These are phyloP conservation scores for Mythimna impura DNA, from an alignment of 2,888 invertebrate genomes.

Conservation along the genomic window DNA sequence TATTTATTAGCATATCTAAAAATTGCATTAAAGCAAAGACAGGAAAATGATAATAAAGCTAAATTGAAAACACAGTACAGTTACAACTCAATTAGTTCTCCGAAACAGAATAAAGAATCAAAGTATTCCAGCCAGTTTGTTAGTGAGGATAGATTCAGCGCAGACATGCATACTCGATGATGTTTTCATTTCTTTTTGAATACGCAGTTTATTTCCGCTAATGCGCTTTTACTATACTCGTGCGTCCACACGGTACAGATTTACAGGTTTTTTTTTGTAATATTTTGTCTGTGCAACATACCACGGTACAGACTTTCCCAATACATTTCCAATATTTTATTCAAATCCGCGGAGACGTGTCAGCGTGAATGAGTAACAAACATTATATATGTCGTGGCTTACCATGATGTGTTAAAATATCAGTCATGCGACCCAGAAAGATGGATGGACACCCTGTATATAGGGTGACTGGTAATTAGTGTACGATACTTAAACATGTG, in stretches of 20 bases:
- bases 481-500: too few species aligned
- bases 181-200: slow-evolving; percentile 31
- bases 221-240: slow-evolving; percentile 35
- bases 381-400: too few species aligned
- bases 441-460: too few species aligned
- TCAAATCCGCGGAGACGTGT: too few species aligned
- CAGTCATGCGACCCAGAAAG: too few species aligned
- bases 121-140: neutral
- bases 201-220: slow-evolving; percentile 11
- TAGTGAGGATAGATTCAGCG: slow-evolving; percentile 31
- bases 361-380: too few species aligned
- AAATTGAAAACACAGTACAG: slow-evolving; percentile 7
- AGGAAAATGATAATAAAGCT: neutral
- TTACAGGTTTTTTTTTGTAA: too few species aligned
- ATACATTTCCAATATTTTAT: too few species aligned
- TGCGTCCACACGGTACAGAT: neutral
- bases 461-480: too few species aligned
- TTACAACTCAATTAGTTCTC: slow-evolving; percentile 9
- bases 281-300: too few species aligned
- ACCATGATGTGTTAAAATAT: too few species aligned
- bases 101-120: slow-evolving; percentile 21
- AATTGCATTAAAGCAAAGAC: neutral
- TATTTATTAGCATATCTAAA: neutral
- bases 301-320: too few species aligned
- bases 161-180: slow-evolving; percentile 32